Percentiles rank a stretch among this genome's conserved stretches.
Conservation (phyloP, 2,797 vertebrate genomes). For the Zalophus californianus region DNA sequence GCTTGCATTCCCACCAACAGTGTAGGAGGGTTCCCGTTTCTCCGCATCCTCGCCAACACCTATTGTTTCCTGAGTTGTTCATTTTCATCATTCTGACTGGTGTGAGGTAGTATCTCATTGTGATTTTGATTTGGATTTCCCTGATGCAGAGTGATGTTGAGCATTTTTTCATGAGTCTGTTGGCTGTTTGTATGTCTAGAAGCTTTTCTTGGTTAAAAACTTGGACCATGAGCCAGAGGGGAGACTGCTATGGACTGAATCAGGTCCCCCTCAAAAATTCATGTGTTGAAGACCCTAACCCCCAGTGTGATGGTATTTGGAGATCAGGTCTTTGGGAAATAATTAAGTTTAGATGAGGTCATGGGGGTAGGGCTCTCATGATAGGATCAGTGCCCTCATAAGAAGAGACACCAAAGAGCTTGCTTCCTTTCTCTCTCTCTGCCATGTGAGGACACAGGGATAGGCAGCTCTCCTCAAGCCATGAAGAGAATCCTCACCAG, state of each 20-base stretch:
- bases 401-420: not conserved
- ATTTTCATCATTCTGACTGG: not conserved
- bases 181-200: not conserved
- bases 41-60: not conserved
- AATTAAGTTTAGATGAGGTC: not conserved
- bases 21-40: not conserved
- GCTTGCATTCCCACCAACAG: not conserved
- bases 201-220: not conserved
- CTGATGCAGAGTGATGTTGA: not conserved
- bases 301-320: not conserved
- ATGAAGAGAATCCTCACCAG: not conserved
- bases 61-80: not conserved
- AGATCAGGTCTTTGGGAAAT: not conserved
- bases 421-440: not conserved
- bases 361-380: not conserved
- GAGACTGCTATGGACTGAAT: not conserved
- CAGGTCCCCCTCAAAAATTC: not conserved
- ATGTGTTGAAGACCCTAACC: not conserved
- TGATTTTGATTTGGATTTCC: not conserved
- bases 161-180: not conserved
- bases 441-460: not conserved
- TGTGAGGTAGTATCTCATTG: not conserved
- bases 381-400: not conserved
- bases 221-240: not conserved
- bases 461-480: not conserved